These are phyloP conservation scores for Cuculus canorus DNA, from an alignment of 2,797 vertebrate genomes.

Conservation along the genomic window DNA sequence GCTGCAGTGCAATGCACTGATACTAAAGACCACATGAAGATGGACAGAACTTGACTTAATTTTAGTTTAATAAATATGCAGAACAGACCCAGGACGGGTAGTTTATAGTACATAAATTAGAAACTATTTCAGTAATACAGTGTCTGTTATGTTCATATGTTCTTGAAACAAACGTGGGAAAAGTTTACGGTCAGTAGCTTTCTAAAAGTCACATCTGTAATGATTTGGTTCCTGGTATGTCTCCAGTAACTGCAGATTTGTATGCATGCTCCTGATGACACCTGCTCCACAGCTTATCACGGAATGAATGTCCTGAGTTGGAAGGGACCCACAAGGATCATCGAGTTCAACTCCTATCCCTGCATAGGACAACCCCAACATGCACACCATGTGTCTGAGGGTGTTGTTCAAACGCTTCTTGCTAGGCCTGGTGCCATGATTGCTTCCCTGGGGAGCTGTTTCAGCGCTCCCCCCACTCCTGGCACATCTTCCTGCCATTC, in stretches of 20 bases:
- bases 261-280: neutral
- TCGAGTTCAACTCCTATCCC: too few species aligned
- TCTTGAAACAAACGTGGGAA: neutral
- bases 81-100: neutral
- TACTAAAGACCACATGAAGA: neutral
- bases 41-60: neutral
- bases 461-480: too few species aligned
- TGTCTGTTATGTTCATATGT: neutral
- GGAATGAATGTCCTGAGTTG: too few species aligned
- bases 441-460: too few species aligned
- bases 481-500: too few species aligned
- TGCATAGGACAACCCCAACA: too few species aligned
- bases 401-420: too few species aligned
- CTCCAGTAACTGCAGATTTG: accelerated
- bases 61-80: neutral
- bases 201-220: neutral
- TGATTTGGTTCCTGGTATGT: accelerated
- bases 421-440: too few species aligned
- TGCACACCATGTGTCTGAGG: too few species aligned
- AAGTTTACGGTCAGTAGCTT: neutral
- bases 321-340: too few species aligned
- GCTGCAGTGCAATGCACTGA: neutral
- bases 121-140: neutral
- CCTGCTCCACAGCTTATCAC: neutral
- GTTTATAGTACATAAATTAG: neutral